phyloP scores from a whole-genome alignment of 2,797 vertebrate species.

The Leptatherina wallacei region DNA sequence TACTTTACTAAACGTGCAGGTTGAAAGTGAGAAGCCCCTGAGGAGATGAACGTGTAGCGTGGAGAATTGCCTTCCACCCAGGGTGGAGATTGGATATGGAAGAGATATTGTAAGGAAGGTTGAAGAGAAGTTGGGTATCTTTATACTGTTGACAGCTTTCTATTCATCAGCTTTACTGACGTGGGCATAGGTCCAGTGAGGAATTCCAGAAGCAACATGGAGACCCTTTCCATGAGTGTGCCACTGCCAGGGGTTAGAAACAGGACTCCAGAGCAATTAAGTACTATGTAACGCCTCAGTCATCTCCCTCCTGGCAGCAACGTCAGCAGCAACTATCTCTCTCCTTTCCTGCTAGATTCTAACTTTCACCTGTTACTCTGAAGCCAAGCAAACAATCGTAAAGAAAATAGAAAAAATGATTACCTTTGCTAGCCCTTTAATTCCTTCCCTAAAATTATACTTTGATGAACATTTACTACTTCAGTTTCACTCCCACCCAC shows the following conservation, averaged over 20 bases:
- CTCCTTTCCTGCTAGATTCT: slow-evolving; percentile 16
- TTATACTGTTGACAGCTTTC: slow-evolving; percentile 75
- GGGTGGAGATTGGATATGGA: slow-evolving; percentile 40
- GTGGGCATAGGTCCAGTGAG: slow-evolving; percentile 47
- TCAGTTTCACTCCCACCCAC: background rate
- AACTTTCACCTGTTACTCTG: slow-evolving; percentile 67
- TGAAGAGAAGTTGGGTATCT: slow-evolving; percentile 49
- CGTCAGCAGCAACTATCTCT: slow-evolving; percentile 67
- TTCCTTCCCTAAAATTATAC: background rate
- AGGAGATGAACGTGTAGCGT: slow-evolving; percentile 23
- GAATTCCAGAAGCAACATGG: slow-evolving; percentile 68
- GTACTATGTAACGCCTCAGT: slow-evolving; percentile 31
- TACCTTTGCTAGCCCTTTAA: background rate
- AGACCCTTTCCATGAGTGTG: slow-evolving; percentile 62
- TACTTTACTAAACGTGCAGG: slow-evolving; percentile 35
- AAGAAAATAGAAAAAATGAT: slow-evolving; percentile 54
- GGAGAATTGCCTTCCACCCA: slow-evolving; percentile 34
- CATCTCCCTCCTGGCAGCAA: slow-evolving; percentile 23
- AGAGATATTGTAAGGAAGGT: slow-evolving; percentile 34
- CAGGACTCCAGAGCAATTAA: slow-evolving; percentile 68
- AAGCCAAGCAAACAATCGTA: slow-evolving; percentile 48
- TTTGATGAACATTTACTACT: background rate
- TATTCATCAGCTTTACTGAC: slow-evolving; percentile 55
- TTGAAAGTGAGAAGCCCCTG: slow-evolving; percentile 25
- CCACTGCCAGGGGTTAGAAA: slow-evolving; percentile 68